Conservation (phyloP, 2,113 vertebrate genomes). For the Tichodroma muraria region DNA sequence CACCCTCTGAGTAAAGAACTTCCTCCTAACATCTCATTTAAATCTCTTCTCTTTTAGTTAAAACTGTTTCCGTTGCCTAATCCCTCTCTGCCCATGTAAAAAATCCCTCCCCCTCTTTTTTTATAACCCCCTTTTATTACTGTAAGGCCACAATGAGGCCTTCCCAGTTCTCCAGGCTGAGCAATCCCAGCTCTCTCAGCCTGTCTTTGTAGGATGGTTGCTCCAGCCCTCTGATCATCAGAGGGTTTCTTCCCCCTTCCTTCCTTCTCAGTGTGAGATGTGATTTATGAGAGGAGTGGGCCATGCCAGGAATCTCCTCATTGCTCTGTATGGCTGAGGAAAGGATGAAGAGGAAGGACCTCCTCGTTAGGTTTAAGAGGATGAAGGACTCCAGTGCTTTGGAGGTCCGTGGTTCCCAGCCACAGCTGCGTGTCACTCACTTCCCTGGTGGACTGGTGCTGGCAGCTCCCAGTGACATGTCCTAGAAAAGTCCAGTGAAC, state of each 20-base stretch:
- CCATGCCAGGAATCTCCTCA: background rate
- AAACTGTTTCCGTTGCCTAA: background rate
- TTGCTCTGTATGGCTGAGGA: background rate
- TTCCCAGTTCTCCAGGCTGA: background rate
- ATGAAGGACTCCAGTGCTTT: background rate
- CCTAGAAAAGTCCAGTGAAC: background rate
- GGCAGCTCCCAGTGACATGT: background rate
- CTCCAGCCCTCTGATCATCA: background rate
- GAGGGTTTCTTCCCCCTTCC: background rate
- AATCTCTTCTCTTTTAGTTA: background rate
- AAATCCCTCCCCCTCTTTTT: background rate
- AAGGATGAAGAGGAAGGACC: background rate
- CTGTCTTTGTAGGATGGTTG: background rate
- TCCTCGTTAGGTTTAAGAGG: background rate
- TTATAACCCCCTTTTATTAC: background rate
- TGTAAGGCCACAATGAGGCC: background rate
- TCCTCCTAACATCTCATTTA: background rate
- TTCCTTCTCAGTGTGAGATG: background rate
- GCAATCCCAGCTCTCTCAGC: background rate
- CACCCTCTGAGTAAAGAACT: background rate
- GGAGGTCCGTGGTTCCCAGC: background rate
- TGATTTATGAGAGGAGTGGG: background rate
- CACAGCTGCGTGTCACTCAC: fast-evolving
- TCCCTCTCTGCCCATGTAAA: background rate
- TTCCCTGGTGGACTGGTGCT: background rate